Percentiles rank a stretch among this genome's conserved stretches.
Conservation (phyloP, 2,888 invertebrate species). For the Crioceris asparagi region DNA sequence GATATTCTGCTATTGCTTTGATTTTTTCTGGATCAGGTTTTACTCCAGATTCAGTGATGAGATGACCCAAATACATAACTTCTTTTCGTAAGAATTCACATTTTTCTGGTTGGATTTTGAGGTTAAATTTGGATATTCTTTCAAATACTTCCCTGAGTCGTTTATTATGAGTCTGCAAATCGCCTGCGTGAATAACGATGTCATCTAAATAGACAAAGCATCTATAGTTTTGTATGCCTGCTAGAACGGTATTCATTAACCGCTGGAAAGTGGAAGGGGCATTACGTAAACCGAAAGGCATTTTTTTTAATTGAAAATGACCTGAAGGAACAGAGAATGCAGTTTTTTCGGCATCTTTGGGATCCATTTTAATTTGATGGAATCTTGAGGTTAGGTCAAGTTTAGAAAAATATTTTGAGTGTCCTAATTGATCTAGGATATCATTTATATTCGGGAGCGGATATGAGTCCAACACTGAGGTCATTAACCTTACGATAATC, state of each 20-base stretch:
- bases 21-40: constrained; percentile 30
- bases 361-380: constrained; percentile 26
- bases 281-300: constrained; percentile 15
- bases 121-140: neutral
- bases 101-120: constrained; percentile 22
- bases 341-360: neutral
- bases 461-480: constrained; percentile 26
- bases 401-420: constrained; percentile 23
- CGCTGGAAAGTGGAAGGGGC: too few relatives aligned
- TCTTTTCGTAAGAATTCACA: constrained; percentile 28
- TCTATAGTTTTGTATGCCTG: constrained; percentile 3
- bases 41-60: constrained; percentile 17
- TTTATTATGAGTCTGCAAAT: neutral
- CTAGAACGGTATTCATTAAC: too few relatives aligned
- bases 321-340: constrained; percentile 12
- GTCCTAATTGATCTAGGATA: constrained; percentile 6
- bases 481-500: constrained; percentile 33
- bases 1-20: constrained; percentile 20
- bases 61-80: constrained; percentile 32
- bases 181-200: constrained; percentile 3
- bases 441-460: constrained; percentile 22
- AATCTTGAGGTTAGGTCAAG: constrained; percentile 30
- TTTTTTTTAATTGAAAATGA: constrained; percentile 3
- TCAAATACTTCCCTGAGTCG: neutral
- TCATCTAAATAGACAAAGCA: constrained; percentile 4